A percentile compares a stretch with the other conserved stretches of the same genome.
Conservation (phyloP, 2,113 vertebrate genomes). For the Psittacula cyanocephala region DNA sequence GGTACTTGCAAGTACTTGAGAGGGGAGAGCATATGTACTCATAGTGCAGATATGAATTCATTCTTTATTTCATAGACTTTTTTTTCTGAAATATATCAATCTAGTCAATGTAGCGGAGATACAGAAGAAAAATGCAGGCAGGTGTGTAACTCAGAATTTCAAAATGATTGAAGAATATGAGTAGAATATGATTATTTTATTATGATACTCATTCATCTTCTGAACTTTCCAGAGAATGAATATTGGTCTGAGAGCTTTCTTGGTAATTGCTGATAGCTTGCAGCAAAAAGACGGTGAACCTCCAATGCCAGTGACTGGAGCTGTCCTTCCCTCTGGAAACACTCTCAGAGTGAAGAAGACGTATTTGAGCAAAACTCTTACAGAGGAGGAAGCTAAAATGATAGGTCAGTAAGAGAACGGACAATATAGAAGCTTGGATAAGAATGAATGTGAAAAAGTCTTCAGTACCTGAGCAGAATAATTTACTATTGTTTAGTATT, state of each 20-base stretch:
- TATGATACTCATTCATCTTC: not conserved
- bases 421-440: not conserved
- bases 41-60: not conserved
- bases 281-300: constrained; percentile 98
- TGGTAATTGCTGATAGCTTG: constrained; percentile 96
- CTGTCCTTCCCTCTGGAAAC: constrained; percentile 95
- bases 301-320: constrained; percentile 98
- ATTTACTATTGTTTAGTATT: not conserved
- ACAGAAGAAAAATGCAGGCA: not conserved
- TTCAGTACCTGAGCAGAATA: not conserved
- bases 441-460: not conserved
- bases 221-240: constrained; percentile 90
- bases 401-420: constrained; percentile 83
- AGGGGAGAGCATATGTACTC: not conserved
- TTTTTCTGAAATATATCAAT: not conserved
- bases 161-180: not conserved
- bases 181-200: not conserved
- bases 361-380: constrained; percentile 96
- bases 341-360: constrained; percentile 98
- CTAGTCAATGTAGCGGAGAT: not conserved
- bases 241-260: constrained; percentile 94
- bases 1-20: not conserved
- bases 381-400: constrained; percentile 97
- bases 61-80: not conserved
- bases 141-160: not conserved